phyloP scores from a whole-genome alignment of 2,113 vertebrate genomes.

The Gobio gobio region DNA sequence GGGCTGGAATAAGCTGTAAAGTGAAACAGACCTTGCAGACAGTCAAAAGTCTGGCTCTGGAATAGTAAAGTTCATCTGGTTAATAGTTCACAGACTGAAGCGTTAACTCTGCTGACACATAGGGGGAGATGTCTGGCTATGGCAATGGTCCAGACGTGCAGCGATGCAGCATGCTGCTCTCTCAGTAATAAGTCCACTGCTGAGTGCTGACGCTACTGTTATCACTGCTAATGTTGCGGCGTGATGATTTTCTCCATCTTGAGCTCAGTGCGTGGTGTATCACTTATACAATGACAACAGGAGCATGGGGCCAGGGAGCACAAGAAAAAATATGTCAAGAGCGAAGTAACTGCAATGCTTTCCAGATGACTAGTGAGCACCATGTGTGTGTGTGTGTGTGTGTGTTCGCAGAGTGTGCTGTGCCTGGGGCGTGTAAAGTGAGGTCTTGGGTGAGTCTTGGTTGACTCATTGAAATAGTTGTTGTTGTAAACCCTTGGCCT shows the following conservation, averaged over 20 bases:
- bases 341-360: slow-evolving; percentile 47
- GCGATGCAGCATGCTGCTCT: background rate
- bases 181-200: background rate
- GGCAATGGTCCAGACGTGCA: slow-evolving; percentile 7
- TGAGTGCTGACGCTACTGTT: background rate
- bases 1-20: background rate
- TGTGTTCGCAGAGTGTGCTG: slow-evolving; percentile 8
- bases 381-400: slow-evolving; percentile 37
- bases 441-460: slow-evolving; percentile 35
- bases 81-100: slow-evolving; percentile 14
- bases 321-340: slow-evolving; percentile 19
- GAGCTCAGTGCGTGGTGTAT: slow-evolving; percentile 28
- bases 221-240: slow-evolving; percentile 20
- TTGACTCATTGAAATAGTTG: slow-evolving; percentile 48
- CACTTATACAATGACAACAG: slow-evolving; percentile 27
- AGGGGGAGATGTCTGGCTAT: slow-evolving; percentile 7
- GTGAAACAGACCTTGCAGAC: background rate
- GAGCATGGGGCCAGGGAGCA: background rate
- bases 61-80: background rate
- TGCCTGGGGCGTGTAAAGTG: slow-evolving; percentile 29
- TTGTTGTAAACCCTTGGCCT: slow-evolving; percentile 43
- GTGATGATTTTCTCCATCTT: slow-evolving; percentile 55
- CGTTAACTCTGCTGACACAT: background rate
- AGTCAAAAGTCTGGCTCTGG: background rate
- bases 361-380: slow-evolving; percentile 50